Conservation (phyloP, 2,888 invertebrate species). For the Limenitis camilla region DNA sequence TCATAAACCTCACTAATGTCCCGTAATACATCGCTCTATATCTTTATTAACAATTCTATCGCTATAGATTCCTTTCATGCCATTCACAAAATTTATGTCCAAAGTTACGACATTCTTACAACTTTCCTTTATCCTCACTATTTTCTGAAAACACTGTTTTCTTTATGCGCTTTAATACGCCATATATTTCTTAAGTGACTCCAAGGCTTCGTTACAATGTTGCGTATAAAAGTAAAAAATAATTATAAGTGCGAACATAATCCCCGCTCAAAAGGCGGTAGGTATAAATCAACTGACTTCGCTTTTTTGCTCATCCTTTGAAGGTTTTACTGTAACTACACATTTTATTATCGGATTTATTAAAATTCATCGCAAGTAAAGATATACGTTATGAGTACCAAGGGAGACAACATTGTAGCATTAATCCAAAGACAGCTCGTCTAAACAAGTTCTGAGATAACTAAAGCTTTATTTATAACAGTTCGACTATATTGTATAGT, state of each 20-base stretch:
- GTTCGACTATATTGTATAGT: slow-evolving; percentile 20
- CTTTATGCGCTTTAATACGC: slow-evolving; percentile 70
- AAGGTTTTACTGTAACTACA: slow-evolving; percentile 44
- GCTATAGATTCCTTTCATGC: slow-evolving; percentile 61
- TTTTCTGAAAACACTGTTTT: slow-evolving; percentile 72
- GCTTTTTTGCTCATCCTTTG: slow-evolving; percentile 47
- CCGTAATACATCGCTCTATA: slow-evolving; percentile 67
- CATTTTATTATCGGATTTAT: slow-evolving; percentile 53
- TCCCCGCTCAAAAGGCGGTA: slow-evolving; percentile 49
- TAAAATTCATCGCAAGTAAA: slow-evolving; percentile 47
- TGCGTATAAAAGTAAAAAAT: slow-evolving; percentile 57
- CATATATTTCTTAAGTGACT: slow-evolving; percentile 69
- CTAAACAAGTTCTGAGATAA: slow-evolving; percentile 26
- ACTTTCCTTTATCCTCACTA: slow-evolving; percentile 67
- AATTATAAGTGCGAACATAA: slow-evolving; percentile 58
- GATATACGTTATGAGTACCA: slow-evolving; percentile 36
- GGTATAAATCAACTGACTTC: slow-evolving; percentile 63
- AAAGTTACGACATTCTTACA: slow-evolving; percentile 66
- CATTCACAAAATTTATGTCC: slow-evolving; percentile 68
- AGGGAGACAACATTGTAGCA: slow-evolving; percentile 44
- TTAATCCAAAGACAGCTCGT: slow-evolving; percentile 25
- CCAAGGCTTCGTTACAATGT: slow-evolving; percentile 54
- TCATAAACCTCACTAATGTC: slow-evolving; percentile 67
- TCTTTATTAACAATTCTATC: slow-evolving; percentile 72
- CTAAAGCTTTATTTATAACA: slow-evolving; percentile 26